A percentile compares a stretch with the other conserved stretches of the same genome.
These are phyloP conservation scores for Anthopleura sola DNA, from an alignment of 64 coral and sea anemone genomes.

Conservation along the genomic window DNA sequence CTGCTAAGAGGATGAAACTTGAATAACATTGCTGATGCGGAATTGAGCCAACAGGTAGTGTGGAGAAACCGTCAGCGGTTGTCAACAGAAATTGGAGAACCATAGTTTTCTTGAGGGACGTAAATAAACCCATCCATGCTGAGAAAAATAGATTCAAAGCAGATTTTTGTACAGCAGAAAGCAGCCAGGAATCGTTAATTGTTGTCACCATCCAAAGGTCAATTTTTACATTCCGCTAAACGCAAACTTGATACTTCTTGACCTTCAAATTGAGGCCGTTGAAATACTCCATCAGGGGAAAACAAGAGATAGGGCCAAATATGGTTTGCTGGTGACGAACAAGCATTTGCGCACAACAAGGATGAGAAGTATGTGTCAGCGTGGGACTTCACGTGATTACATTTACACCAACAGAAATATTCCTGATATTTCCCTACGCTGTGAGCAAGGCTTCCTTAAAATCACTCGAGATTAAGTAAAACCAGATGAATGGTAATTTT, in stretches of 20 bases:
- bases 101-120: background rate
- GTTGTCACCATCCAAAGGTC: background rate
- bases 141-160: background rate
- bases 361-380: background rate
- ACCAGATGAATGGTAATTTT: background rate
- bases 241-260: background rate
- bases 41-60: background rate
- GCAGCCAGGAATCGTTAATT: background rate
- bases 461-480: background rate
- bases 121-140: background rate
- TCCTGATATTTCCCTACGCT: background rate
- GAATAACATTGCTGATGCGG: background rate
- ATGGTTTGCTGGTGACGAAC: background rate
- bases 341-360: background rate
- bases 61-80: background rate
- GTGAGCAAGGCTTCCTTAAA: background rate
- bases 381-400: background rate
- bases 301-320: background rate
- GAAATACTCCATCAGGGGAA: background rate
- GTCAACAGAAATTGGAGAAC: background rate
- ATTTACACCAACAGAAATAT: background rate
- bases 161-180: background rate
- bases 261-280: background rate
- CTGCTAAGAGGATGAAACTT: background rate
- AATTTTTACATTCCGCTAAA: slow-evolving; percentile 6